These are phyloP conservation scores for Drosophila parabipectinata DNA, from an alignment of 1,140 invertebrate genomes.

Conservation along the genomic window DNA sequence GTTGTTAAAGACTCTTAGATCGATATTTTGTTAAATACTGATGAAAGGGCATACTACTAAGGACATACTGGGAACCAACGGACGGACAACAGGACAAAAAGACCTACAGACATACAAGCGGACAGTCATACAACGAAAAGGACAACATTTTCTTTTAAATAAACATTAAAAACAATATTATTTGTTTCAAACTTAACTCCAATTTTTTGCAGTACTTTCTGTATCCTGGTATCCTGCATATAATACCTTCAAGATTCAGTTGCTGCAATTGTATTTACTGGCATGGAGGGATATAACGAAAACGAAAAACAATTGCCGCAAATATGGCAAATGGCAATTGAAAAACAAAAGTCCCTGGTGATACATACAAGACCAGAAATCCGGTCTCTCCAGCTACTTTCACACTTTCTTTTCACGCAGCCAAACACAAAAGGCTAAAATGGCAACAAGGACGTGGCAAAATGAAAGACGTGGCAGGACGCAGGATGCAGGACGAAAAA, in stretches of 20 bases:
- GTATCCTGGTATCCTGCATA: background rate
- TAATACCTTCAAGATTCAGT: constrained; percentile 13
- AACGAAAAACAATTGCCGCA: constrained; percentile 77
- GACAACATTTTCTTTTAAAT: too few relatives aligned
- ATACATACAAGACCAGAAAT: constrained; percentile 41
- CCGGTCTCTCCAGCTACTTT: constrained; percentile 56
- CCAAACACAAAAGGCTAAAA: constrained; percentile 25
- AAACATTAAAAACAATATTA: too few relatives aligned
- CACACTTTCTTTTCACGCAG: constrained; percentile 63
- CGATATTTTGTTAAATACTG: too few relatives aligned
- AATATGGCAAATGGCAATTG: constrained; percentile 79
- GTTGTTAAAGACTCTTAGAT: too few relatives aligned
- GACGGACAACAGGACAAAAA: too few relatives aligned
- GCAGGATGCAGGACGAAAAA: constrained; percentile 23
- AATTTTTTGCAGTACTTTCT: background rate
- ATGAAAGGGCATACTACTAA: too few relatives aligned
- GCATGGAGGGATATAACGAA: constrained; percentile 31
- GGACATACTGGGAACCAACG: too few relatives aligned
- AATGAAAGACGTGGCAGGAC: constrained; percentile 2
- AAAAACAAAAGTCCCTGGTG: constrained; percentile 73
- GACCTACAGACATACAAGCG: too few relatives aligned
- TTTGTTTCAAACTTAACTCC: background rate
- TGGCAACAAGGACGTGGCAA: constrained; percentile 11
- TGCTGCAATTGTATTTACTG: constrained; percentile 59
- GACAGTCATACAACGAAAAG: too few relatives aligned